Evolutionary conservation across 1,140 invertebrate species (phyloP), one percentile per base, ranked within the genome.

Genomic region (Pseudachorutes palmiensis): DNA sequence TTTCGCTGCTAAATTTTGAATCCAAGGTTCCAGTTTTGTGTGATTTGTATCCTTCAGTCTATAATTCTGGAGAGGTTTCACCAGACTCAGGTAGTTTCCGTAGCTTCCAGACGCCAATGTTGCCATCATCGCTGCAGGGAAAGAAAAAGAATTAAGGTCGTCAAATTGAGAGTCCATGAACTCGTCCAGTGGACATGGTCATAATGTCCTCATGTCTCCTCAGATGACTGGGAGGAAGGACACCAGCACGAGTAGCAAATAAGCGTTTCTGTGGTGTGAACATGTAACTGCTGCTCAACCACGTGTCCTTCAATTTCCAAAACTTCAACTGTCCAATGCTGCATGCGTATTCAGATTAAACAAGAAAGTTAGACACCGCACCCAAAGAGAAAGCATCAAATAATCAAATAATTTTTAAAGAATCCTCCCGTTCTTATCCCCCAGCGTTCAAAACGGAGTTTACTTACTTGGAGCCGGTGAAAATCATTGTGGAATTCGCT

Each of bases 401-500:
- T n/a, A n/a, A n/a, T n/a, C n/a, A n/a, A n/a, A n/a, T n/a, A n/a
- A n/a, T n/a, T n/a, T n/a, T n/a, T 31, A 63, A 67, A 45, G 3
- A 14, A 63, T 24, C 24, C 28, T 5, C 16, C 1, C n/a, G 24
- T 28, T 64, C 51, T 19, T 58, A 68, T 60, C 57, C 60, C 22
- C 51, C 32, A 61, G n/a, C n/a, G n/a, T n/a, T n/a, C n/a, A n/a
- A n/a, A n/a, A n/a, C n/a, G n/a, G 24, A 60, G 22, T 57, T 58
- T 68, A 83, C 83, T 81, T 76, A 86, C 84, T 82, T 86, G 75
- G 88, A 88, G 9, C 88, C 89, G 33, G 89, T 90, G 75, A 91
- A 91, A 72, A 90, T 83, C 67, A 85, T 82, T 36, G 82, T 80
- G n/a, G 84, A 83, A 77, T 90, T 90, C 31, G 85, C 85, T 26